Base-by-base conservation (phyloP, 1,140 invertebrate genomes). In the Metaphire vulgaris region DNA sequence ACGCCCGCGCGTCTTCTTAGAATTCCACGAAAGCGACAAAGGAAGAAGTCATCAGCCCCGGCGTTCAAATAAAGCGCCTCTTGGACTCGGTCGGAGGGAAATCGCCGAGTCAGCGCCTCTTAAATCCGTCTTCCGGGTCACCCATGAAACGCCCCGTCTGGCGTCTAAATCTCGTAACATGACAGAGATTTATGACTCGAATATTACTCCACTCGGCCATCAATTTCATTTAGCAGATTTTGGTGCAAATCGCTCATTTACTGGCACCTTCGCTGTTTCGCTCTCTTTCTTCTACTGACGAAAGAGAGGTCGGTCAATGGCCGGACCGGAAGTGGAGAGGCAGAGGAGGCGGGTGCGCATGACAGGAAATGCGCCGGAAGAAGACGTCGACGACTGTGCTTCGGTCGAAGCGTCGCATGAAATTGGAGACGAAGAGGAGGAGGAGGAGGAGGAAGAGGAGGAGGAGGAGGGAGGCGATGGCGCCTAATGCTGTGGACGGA, bases 221-320 rank as follows among this genome's bases (percentile, higher is more conserved):
- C 41, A 56, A 56, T 56, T 56, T 56, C 41, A 56, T 56, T 56
- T 56, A 56, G 21, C 41, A 56, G 41, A 56, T 56, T 56, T 56
- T 21, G 41, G 41, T 56, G 41, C 41, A 56, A 56, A 56, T 56
- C 41, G 41, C 21, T 56, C 41, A 21, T 12, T 56, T 56, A 21
- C 6, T 12, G 41, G 6, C 41, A n/a, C n/a, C n/a, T n/a, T 56
- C 41, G 41, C 21, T 56, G 6, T 6, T 12, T 56, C 21, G 41
- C 6, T 12, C 6, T 21, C 41, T 21, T 6, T 56, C 41, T 6
- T 56, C 41, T 21, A 21, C 41, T 21, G 41, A 21, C 41, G 41
- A 56, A 56, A 56, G 41, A 56, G 21, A n/a, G n/a, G n/a, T n/a
- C n/a, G n/a, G n/a, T n/a, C n/a, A n/a, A n/a, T n/a, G n/a, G n/a